A percentile compares a stretch with the other conserved stretches of the same genome.
phyloP scores from a whole-genome alignment of 2,888 invertebrate genomes.

The Pteria penguin region DNA sequence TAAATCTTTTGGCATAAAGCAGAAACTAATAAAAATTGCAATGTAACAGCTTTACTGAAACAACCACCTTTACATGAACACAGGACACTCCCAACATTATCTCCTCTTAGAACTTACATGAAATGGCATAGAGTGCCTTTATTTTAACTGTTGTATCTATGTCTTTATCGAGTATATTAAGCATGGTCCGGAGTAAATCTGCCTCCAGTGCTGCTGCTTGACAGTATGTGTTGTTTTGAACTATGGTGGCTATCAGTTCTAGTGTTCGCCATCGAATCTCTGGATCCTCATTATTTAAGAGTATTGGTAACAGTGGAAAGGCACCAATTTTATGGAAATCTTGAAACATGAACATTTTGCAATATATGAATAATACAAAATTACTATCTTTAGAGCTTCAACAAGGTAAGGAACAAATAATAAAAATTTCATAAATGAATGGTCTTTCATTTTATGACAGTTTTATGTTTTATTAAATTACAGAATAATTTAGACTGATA shows the following conservation, averaged over 20 bases:
- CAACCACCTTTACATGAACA: not conserved
- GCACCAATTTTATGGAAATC: conserved; percentile 93
- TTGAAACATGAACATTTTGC: no score
- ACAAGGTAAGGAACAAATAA: no score
- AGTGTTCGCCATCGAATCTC: conserved; percentile 85
- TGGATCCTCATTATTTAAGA: conserved; percentile 84
- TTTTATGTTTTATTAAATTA: no score
- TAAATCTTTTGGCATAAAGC: not conserved
- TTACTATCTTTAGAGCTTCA: no score
- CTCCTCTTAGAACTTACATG: conserved; percentile 85
- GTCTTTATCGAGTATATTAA: conserved; percentile 84
- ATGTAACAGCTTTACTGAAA: not conserved
- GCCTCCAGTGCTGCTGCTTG: conserved; percentile 86
- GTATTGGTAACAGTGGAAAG: conserved; percentile 86
- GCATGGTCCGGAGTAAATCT: conserved; percentile 84
- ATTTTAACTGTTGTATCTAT: conserved; percentile 83
- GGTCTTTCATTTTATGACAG: no score
- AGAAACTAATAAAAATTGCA: not conserved
- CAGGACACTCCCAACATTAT: no score
- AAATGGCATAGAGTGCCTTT: conserved; percentile 89
- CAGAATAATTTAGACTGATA: no score
- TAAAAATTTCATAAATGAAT: no score
- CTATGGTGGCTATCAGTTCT: conserved; percentile 87
- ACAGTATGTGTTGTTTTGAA: conserved; percentile 92
- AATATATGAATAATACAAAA: no score